Base-by-base conservation (phyloP, 1,140 invertebrate genomes). In the Portunus trituberculatus region DNA sequence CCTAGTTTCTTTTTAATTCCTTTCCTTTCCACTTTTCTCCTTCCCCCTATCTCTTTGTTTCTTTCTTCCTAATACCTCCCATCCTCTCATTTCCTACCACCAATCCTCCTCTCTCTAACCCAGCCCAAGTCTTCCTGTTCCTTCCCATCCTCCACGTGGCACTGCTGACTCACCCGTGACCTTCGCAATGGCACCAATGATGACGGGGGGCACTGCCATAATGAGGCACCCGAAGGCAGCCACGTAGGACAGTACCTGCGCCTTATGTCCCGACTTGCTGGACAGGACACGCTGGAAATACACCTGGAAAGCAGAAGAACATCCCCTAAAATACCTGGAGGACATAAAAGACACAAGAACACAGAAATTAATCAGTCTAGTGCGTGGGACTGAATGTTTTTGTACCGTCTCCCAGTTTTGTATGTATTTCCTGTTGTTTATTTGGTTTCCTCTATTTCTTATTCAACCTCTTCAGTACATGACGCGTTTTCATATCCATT, bases 201-300 rank as follows among this genome's bases (percentile, higher is more conserved):
- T 96, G 46, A 98, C 97, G 0, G 98, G 97, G 45, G 98, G 98
- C 92, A 98, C 97, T 0, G 98, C 98, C 97, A 98, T 98, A 4
- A 98, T 97, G 95, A 98, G 97, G 96, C 98, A 98, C 4, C 98
- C 98, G 94, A 98, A 97, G 93, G 98, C 98, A 16, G 98, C 98
- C 1, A 98, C 97, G 96, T 98, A 98, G 0, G 98, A 98, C n/a
- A 98, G 96, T 6, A 98, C 97, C 96, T 98, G 98, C 16, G 98
- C 98, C 94, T 98, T 97, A 25, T 97, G 97, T 4, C 98, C 98
- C 52, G 97, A 98, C 96, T 98, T 98, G n/a, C 98, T 98, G 46
- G 98, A 98, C 86, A 98, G 97, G 4, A 99, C 98, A 96, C 98
- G 97, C 97, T 99, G 98, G 97, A 98, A 98, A 96, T 98, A 98